Conservation (phyloP, 2,888 invertebrate species). For the Leucoma salicis region DNA sequence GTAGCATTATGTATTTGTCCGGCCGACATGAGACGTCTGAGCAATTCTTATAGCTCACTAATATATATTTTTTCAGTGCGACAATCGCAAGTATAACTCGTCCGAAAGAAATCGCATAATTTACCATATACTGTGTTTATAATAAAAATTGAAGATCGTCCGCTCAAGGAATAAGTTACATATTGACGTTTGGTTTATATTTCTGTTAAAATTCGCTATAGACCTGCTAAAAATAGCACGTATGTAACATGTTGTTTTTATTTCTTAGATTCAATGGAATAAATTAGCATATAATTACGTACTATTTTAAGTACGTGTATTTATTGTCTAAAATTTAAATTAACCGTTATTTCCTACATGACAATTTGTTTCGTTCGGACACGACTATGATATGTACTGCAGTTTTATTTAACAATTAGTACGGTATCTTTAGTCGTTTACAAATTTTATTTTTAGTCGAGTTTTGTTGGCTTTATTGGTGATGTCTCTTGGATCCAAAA, state of each 20-base stretch:
- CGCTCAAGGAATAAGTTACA: slow-evolving; percentile 22
- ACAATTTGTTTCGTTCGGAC: slow-evolving; percentile 11
- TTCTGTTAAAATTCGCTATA: neutral
- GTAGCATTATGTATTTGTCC: neutral
- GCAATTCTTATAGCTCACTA: neutral
- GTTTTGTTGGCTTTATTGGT: slow-evolving; percentile 2
- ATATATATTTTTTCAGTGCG: neutral
- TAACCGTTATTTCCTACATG: neutral
- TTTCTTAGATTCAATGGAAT: neutral
- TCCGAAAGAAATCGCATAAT: slow-evolving; percentile 13
- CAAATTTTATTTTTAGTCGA: slow-evolving; percentile 11
- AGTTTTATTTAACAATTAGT: slow-evolving; percentile 62
- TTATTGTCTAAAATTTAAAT: neutral
- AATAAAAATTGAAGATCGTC: slow-evolving; percentile 10
- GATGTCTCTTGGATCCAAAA: neutral
- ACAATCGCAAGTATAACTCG: slow-evolving; percentile 6
- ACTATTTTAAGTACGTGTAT: neutral
- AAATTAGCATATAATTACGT: neutral
- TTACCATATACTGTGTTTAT: slow-evolving; percentile 18
- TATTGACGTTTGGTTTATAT: neutral
- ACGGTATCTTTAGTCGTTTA: slow-evolving; percentile 57
- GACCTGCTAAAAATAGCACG: neutral
- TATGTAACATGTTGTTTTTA: neutral
- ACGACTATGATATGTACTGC: slow-evolving; percentile 63
- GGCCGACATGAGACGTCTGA: neutral